Evolutionary conservation across 2,888 invertebrate species (phyloP).

Genomic region (Hydriomena furcata): DNA sequence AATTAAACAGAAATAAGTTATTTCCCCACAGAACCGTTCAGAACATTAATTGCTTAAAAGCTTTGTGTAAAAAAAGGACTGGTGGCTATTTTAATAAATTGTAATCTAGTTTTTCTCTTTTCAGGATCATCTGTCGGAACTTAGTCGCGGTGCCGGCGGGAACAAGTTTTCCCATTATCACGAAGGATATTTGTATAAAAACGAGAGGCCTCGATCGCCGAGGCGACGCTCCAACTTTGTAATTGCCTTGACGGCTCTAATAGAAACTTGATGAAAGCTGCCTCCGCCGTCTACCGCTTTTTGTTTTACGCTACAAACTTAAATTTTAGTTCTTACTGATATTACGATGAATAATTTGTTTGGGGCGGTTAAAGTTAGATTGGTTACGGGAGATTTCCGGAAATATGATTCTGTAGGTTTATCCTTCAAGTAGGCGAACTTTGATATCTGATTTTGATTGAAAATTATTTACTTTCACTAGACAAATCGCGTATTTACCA

Average conservation of each 20-base stretch:
- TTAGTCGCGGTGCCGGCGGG: constrained; percentile 51
- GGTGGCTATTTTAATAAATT: constrained; percentile 50
- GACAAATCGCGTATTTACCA: too few species aligned
- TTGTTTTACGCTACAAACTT: constrained; percentile 68
- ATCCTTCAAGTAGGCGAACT: constrained; percentile 13
- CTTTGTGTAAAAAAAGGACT: constrained; percentile 28
- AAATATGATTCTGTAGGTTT: constrained; percentile 20
- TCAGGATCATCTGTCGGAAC: constrained; percentile 69
- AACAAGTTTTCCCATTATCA: constrained; percentile 80
- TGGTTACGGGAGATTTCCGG: constrained; percentile 32
- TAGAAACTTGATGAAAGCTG: constrained; percentile 80
- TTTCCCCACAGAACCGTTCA: constrained; percentile 9
- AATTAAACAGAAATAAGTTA: constrained; percentile 29
- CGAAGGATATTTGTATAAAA: constrained; percentile 77
- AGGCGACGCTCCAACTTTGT: constrained; percentile 63
- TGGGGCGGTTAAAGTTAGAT: constrained; percentile 42
- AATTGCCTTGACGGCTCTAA: constrained; percentile 79
- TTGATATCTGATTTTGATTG: constrained; percentile 7
- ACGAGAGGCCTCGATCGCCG: constrained; percentile 59
- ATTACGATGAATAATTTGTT: constrained; percentile 46
- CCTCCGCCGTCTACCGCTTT: constrained; percentile 62
- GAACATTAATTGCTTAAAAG: constrained; percentile 30
- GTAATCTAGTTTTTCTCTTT: constrained; percentile 55
- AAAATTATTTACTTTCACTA: not conserved
- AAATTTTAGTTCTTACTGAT: constrained; percentile 62